Percentiles rank a stretch among this genome's conserved stretches.
Evolutionary conservation across 1,140 invertebrate genomes (phyloP).

Genomic region (Maniola jurtina): DNA sequence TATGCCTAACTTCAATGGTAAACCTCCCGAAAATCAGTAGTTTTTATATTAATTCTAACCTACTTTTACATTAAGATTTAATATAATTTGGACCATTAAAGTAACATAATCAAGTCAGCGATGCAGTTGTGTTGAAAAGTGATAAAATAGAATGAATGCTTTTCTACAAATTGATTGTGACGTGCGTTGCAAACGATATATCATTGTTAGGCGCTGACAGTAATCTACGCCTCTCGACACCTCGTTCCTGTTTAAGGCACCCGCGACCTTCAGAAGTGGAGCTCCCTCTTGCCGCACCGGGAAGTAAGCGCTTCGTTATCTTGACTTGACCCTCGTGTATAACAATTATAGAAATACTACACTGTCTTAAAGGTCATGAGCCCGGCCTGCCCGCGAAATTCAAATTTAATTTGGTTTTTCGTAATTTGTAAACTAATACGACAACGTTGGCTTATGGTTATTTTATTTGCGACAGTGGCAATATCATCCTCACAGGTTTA

Average conservation of each 20-base stretch:
- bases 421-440: too few relatives aligned
- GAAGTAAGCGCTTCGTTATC: constrained; percentile 58
- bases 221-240: constrained; percentile 57
- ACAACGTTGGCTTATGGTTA: too few relatives aligned
- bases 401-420: too few relatives aligned
- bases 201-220: constrained; percentile 66
- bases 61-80: not conserved
- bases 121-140: constrained; percentile 12
- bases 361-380: too few relatives aligned
- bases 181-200: constrained; percentile 55
- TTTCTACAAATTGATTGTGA: constrained; percentile 39
- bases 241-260: constrained; percentile 57
- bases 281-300: constrained; percentile 51
- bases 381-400: too few relatives aligned
- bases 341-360: constrained; percentile 1
- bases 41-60: too few relatives aligned
- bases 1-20: too few relatives aligned
- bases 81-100: too few relatives aligned
- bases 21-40: too few relatives aligned
- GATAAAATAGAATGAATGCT: constrained; percentile 25
- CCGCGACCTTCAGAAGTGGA: constrained; percentile 57
- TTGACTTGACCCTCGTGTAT: constrained; percentile 20
- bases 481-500: too few relatives aligned
- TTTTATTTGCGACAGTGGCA: too few relatives aligned
- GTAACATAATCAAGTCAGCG: not conserved